Evolutionary conservation across 2,797 vertebrate species (phyloP), one percentile per base, ranked within the genome.

Genomic region (Protonibea diacanthus): DNA sequence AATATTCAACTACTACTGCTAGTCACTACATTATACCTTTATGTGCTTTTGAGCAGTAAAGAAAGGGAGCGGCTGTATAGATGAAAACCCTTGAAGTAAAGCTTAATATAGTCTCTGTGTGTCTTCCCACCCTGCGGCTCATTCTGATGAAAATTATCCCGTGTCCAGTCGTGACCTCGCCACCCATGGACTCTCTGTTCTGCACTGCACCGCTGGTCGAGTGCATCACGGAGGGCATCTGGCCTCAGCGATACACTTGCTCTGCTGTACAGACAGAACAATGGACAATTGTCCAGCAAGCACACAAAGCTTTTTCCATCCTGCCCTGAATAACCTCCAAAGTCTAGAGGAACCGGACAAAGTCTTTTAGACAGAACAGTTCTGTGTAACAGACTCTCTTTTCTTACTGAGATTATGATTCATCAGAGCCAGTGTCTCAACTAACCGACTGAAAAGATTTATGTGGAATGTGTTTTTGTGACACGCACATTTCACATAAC

Each of bases 401-500:
- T 92, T 89, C 80, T 79, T 57, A 70, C 78, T 47, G 75, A 80
- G 89, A 89, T 91, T 74, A 87, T 86, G 88, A 93, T 92, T 93
- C 82, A 92, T 92, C 91, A 88, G 78, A 86, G 79, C 52, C 66
- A 90, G 77, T 81, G 81, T 93, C 87, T 88, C 17, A 33, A 85
- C 88, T 91, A 92, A 94, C 91, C 90, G 87, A 64, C 80, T 64
- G 48, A 74, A 80, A 75, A 85, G 84, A 94, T 89, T 91, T 87
- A 87, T 91, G 83, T 77, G 82, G 62, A 86, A 84, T 86, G 89
- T 89, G 86, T 91, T 90, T 92, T 88, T 81, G 85, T 85, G 81
- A 86, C 83, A 80, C 59, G 76, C 76, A 76, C 64, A 81, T 82
- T 88, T 92, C 85, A 78, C 87, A 89, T 80, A 81, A 80, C 87